Percentiles rank a stretch among this genome's conserved stretches.
phyloP scores from a whole-genome alignment of 2,888 invertebrate species.

The Spisula subtruncata region DNA sequence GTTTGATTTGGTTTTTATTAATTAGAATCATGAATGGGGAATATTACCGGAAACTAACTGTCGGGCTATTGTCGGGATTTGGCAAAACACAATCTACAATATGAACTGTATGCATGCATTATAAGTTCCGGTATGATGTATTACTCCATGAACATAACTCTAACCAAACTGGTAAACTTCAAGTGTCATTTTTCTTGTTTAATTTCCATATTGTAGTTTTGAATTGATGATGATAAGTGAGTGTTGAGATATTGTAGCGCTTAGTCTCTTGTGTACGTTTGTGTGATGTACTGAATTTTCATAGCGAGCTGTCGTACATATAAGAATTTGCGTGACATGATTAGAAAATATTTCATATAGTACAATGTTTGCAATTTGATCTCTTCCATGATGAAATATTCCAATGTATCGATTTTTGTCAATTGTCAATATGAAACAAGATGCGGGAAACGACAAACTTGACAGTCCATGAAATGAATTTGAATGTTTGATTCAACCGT shows the following conservation, averaged over 20 bases:
- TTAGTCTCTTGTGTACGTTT: too few relatives aligned
- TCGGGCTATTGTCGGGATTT: too few relatives aligned
- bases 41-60: too few relatives aligned
- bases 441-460: neutral
- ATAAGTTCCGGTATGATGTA: too few relatives aligned
- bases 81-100: too few relatives aligned
- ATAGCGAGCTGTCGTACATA: neutral
- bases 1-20: too few relatives aligned
- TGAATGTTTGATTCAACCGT: neutral
- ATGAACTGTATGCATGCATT: too few relatives aligned
- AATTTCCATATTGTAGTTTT: neutral
- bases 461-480: slow-evolving; percentile 5
- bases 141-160: too few relatives aligned
- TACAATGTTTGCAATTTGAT: neutral
- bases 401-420: neutral
- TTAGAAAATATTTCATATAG: neutral
- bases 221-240: too few relatives aligned
- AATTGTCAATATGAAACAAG: neutral
- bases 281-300: too few relatives aligned
- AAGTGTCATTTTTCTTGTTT: neutral
- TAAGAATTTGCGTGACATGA: neutral
- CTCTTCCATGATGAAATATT: neutral
- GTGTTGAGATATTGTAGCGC: neutral
- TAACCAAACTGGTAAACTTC: too few relatives aligned
- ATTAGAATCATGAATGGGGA: too few relatives aligned